Evolutionary conservation across 1,140 invertebrate genomes (phyloP), one percentile per base, ranked within the genome.

Genomic region (Caenorhabditis brenneri): DNA sequence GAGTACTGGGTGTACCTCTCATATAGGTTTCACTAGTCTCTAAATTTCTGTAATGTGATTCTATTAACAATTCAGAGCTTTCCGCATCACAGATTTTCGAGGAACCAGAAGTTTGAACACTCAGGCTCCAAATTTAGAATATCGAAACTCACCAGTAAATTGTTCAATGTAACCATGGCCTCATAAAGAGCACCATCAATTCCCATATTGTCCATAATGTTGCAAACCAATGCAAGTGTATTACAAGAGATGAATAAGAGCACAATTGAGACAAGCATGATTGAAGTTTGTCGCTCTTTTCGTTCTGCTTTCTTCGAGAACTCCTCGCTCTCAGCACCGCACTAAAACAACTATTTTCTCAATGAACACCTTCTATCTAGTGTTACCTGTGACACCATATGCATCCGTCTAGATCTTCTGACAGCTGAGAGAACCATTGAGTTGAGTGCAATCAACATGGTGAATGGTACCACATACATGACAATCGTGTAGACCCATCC

Each of bases 131-230:
- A n/a, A n/a, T n/a, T n/a, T n/a, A n/a, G n/a, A n/a, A n/a, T n/a
- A 55, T 1, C 53, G 10, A 10, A 65, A 51, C 89, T 88, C 9
- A 90, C 89, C 78, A 90, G 79, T 51, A 91, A 82, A 65, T 90
- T 90, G 65, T 81, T 87, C 78, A 84, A 89, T 22, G 85, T 88
- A 24, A 90, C 89, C 12, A 91, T 51, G 12, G 84, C 69, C 27
- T 86, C 65, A 81, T 89, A 90, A 24, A 90, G 53, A 12, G 82
- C 74, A 22, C 83, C 49, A 16, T 87, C 84, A 12, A 74, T 51
- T 22, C 78, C 87, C 19, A 88, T 39, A 46, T 91, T 91, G 51
- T 90, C 89, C 84, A 90, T 84, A 24, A 90, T 87, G 82, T 90
- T 90, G 4, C 88, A 88, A 19, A 91, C 85, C 82, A 90, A 91